These are phyloP conservation scores for Drymonia ruficornis DNA, from an alignment of 2,888 invertebrate genomes.

Conservation along the genomic window DNA sequence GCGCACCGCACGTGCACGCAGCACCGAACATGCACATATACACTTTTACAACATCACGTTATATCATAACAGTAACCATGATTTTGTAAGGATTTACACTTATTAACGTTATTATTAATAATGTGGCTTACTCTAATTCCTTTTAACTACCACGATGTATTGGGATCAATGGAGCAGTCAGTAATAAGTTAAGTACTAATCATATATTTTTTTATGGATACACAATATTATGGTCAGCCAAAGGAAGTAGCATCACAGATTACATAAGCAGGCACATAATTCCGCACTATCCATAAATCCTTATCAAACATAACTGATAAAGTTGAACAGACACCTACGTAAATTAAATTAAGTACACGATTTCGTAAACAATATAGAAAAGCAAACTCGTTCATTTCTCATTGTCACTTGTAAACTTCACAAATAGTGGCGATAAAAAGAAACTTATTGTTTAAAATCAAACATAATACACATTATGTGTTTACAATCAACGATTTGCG, in stretches of 20 bases:
- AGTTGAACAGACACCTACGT: neutral
- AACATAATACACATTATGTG: constrained; percentile 35
- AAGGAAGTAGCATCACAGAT: neutral
- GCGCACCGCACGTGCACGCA: constrained; percentile 34
- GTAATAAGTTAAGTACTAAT: too few relatives aligned
- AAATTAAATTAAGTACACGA: neutral
- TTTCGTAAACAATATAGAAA: constrained; percentile 12
- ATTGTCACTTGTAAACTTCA: constrained; percentile 20
- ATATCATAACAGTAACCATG: constrained; percentile 30
- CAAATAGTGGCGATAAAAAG: constrained; percentile 26
- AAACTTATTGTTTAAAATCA: constrained; percentile 46
- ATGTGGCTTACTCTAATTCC: too few relatives aligned
- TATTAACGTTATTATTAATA: too few relatives aligned
- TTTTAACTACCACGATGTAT: too few relatives aligned
- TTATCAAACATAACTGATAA: neutral
- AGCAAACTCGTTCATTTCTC: constrained; percentile 19
- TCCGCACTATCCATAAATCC: too few relatives aligned
- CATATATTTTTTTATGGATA: too few relatives aligned
- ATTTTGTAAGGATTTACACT: too few relatives aligned
- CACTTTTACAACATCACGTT: constrained; percentile 29
- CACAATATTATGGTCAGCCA: neutral
- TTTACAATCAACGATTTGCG: constrained; percentile 45
- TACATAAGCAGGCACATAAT: neutral
- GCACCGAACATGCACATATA: constrained; percentile 24
- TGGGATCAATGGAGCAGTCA: too few relatives aligned